Conservation (phyloP, 2,113 vertebrate species). For the Abramis brama region DNA sequence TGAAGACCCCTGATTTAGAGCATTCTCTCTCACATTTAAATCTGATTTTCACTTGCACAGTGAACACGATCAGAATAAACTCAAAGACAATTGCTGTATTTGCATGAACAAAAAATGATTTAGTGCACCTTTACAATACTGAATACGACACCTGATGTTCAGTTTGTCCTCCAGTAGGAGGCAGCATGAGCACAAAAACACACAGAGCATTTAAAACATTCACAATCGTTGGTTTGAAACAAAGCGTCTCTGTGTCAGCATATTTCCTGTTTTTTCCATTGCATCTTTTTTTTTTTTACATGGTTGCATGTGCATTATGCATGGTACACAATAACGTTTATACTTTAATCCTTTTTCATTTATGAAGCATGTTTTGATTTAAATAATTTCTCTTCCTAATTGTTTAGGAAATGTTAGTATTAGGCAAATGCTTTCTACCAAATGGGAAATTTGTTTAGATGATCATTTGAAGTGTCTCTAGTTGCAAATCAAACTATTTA, state of each 20-base stretch:
- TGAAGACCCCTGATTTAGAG: neutral
- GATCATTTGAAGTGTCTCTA: neutral
- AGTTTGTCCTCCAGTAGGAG: constrained; percentile 31
- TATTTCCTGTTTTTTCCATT: constrained; percentile 11
- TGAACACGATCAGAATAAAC: neutral
- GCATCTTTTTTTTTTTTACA: neutral
- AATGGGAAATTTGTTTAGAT: neutral
- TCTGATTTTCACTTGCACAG: neutral
- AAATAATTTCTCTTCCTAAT: neutral
- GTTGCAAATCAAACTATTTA: constrained; percentile 18
- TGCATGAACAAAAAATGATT: neutral
- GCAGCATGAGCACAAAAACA: constrained; percentile 21
- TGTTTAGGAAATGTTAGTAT: neutral
- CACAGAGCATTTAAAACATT: neutral
- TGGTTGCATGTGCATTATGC: neutral
- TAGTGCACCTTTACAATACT: neutral
- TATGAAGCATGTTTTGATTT: neutral
- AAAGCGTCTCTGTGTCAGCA: neutral
- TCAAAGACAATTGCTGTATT: neutral
- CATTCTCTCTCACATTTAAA: neutral
- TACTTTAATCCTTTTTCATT: neutral
- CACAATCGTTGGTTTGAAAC: neutral
- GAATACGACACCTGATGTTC: neutral
- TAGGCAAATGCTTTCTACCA: neutral
- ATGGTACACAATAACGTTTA: neutral